Evolutionary conservation across 1,140 invertebrate genomes (phyloP), one percentile per base, ranked within the genome.

Genomic region (Caenorhabditis brenneri): DNA sequence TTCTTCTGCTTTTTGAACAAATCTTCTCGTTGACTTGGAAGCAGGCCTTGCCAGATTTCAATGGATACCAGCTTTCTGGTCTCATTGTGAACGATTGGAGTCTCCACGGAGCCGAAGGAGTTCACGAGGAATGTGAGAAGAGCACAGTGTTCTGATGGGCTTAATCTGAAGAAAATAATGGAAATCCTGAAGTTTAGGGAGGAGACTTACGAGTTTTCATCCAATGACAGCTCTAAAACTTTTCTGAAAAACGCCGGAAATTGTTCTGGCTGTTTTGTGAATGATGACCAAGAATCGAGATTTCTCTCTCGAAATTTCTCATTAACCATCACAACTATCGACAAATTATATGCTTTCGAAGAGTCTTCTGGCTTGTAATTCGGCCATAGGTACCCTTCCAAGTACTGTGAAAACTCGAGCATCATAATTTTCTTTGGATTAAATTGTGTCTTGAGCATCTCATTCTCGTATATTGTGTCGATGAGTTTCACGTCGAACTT

Each of bases 371-470:
- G 88, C 83, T 91, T 88, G 91, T 96, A 99, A 92, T 98, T 95
- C n/a, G 96, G 96, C 97, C 97, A 99, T 19, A 99, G 91, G 92
- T 95, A 99, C 90, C 96, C 96, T 91, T 99, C 97, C 84, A 99
- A 91, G 91, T 97, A 99, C 88, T 98, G 97, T 60, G 81, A 84
- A 80, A 80, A 86, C 55, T 88, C 81, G 15, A 81, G 31, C 24
- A 79, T 33, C 42, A 79, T 48, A n/a, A 65, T 81, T 49, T 84
- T 69, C 33, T 31, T 55, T 4, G 33, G 24, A 27, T 80, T 83
- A 36, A 81, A 79, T 3, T 84, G 12, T 9, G 29, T 31, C n/a
- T 31, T 51, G 5, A 49, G 55, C 46, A 86, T 55, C 74, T 84
- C 85, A 2, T 22, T 58, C 16, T 80, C 27, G 42, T 86, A 86